These are phyloP conservation scores for Buceros bicornis DNA, from an alignment of 2,797 vertebrate genomes.

Conservation along the genomic window DNA sequence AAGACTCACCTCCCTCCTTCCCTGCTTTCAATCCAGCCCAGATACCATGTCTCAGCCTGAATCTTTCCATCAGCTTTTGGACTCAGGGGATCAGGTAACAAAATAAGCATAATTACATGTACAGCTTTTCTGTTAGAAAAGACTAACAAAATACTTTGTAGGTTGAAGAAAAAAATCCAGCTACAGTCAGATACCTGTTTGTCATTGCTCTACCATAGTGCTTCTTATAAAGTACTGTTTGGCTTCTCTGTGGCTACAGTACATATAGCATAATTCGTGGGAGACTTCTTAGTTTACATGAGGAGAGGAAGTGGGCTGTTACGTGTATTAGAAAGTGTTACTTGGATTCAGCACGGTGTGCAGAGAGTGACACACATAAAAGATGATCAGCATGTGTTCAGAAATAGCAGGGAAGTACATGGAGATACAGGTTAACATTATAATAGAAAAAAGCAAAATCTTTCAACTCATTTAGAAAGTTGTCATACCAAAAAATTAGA, in stretches of 20 bases:
- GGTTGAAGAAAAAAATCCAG: not conserved
- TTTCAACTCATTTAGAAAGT: not conserved
- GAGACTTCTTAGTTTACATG: fast-evolving
- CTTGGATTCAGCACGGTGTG: not conserved
- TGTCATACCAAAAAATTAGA: fast-evolving
- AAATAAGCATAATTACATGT: not conserved
- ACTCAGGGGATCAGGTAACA: not conserved
- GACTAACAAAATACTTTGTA: not conserved
- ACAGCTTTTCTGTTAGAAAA: not conserved
- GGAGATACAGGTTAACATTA: not conserved
- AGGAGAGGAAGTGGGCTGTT: not conserved
- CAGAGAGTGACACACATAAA: not conserved
- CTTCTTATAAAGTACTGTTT: not conserved
- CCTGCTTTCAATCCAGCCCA: not conserved
- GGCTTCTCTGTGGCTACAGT: not conserved
- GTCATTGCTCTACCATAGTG: not conserved
- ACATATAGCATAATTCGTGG: not conserved
- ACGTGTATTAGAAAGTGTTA: not conserved
- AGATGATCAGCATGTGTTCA: fast-evolving
- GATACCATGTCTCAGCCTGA: not conserved
- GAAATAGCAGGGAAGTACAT: not conserved
- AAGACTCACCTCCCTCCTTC: not conserved
- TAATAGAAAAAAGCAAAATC: not conserved
- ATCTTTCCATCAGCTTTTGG: not conserved
- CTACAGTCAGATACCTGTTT: not conserved